Percentiles rank a stretch among this genome's conserved stretches.
Conservation (phyloP, 2,113 vertebrate species). For the Aepyceros melampus region DNA sequence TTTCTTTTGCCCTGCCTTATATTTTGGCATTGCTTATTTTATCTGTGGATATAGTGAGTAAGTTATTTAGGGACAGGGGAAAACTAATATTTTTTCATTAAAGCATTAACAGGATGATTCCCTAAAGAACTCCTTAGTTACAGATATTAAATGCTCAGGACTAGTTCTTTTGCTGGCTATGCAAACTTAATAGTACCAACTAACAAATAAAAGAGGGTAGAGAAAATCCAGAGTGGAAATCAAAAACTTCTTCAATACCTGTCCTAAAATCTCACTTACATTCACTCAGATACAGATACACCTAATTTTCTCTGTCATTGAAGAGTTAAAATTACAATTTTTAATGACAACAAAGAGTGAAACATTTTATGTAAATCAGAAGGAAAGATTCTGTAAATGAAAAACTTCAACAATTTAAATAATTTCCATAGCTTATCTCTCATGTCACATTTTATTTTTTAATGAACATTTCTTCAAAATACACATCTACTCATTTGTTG, state of each 20-base stretch:
- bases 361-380: background rate
- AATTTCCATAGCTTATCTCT: background rate
- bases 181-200: background rate
- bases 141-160: background rate
- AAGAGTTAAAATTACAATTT: background rate
- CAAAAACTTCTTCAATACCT: background rate
- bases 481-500: background rate
- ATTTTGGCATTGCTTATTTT: background rate
- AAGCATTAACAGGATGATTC: background rate
- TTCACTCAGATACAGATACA: background rate
- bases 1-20: background rate
- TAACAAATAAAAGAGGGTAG: background rate
- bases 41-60: background rate
- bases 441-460: background rate
- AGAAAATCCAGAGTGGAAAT: background rate
- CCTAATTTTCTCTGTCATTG: background rate
- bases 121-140: background rate
- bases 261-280: background rate
- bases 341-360: background rate
- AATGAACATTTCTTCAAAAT: slow-evolving; percentile 8
- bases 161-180: background rate
- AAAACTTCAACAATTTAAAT: background rate
- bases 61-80: background rate
- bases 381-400: background rate
- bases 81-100: background rate